These are phyloP conservation scores for Stichopus chloronotus DNA, from an alignment of 35 echinoderm and acorn worm genomes.

Conservation along the genomic window DNA sequence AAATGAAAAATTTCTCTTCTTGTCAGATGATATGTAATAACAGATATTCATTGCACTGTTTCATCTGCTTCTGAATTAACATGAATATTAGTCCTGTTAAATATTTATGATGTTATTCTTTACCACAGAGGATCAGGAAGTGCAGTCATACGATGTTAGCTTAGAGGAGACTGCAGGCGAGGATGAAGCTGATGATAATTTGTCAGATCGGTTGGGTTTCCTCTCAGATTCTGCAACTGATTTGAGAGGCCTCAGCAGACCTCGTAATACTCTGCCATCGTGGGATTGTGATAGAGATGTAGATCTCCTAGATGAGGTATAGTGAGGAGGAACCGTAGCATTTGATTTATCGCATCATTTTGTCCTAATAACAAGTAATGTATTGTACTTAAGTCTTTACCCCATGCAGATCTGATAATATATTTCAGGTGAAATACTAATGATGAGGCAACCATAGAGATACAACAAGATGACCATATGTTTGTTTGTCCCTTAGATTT, in stretches of 20 bases:
- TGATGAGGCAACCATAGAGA: background rate
- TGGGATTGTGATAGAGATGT: slow-evolving; percentile 78
- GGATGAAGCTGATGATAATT: slow-evolving; percentile 15
- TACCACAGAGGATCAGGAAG: slow-evolving; percentile 16
- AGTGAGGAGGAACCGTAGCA: background rate
- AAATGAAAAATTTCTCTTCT: background rate
- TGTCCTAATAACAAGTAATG: background rate
- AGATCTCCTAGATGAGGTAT: slow-evolving; percentile 94
- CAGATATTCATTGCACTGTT: too few species aligned
- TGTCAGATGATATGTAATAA: too few species aligned
- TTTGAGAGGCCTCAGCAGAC: slow-evolving; percentile 62
- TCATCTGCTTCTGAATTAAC: too few species aligned
- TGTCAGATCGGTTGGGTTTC: background rate
- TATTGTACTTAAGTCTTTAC: background rate
- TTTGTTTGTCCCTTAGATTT: too few species aligned
- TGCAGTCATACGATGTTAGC: background rate
- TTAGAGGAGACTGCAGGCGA: slow-evolving; percentile 11
- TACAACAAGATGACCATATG: too few species aligned
- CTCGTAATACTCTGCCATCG: slow-evolving; percentile 79
- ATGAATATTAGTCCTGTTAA: too few species aligned
- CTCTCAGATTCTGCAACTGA: slow-evolving; percentile 38
- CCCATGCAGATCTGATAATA: background rate
- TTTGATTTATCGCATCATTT: background rate
- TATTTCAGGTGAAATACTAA: background rate
- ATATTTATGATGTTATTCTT: background rate